phyloP scores from a whole-genome alignment of 2,888 invertebrate species.

The Eilema griseolum region DNA sequence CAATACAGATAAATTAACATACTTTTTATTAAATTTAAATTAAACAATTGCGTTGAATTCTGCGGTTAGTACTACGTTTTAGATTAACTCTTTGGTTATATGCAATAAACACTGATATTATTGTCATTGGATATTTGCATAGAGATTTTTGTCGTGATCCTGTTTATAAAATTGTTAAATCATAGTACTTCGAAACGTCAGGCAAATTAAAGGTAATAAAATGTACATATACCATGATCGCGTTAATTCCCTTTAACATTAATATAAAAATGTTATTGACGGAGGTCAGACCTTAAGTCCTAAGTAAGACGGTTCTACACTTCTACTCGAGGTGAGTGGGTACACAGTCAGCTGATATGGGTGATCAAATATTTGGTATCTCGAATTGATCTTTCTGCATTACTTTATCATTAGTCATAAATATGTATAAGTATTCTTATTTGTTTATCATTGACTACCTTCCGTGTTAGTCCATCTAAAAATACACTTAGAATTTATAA shows the following conservation, averaged over 20 bases:
- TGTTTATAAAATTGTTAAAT: too few relatives aligned
- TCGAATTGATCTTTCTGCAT: background rate
- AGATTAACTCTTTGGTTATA: background rate
- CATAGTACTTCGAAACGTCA: too few relatives aligned
- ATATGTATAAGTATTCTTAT: constrained; percentile 3
- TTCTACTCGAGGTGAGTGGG: background rate
- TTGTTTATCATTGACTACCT: background rate
- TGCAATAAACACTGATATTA: too few relatives aligned
- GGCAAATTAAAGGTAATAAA: too few relatives aligned
- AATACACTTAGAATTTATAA: background rate
- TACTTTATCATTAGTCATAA: background rate
- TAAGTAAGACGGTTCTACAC: too few relatives aligned
- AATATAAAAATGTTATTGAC: too few relatives aligned
- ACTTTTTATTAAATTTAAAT: background rate
- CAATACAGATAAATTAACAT: background rate
- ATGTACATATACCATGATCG: too few relatives aligned
- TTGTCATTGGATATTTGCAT: too few relatives aligned
- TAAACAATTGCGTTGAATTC: background rate
- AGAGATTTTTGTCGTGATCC: too few relatives aligned
- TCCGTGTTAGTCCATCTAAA: background rate
- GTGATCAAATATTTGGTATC: background rate
- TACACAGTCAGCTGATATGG: background rate
- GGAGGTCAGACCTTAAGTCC: too few relatives aligned
- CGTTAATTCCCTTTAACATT: too few relatives aligned
- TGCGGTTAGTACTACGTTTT: background rate